These are phyloP conservation scores for Busseola fusca DNA, from an alignment of 2,888 invertebrate species.

Conservation along the genomic window DNA sequence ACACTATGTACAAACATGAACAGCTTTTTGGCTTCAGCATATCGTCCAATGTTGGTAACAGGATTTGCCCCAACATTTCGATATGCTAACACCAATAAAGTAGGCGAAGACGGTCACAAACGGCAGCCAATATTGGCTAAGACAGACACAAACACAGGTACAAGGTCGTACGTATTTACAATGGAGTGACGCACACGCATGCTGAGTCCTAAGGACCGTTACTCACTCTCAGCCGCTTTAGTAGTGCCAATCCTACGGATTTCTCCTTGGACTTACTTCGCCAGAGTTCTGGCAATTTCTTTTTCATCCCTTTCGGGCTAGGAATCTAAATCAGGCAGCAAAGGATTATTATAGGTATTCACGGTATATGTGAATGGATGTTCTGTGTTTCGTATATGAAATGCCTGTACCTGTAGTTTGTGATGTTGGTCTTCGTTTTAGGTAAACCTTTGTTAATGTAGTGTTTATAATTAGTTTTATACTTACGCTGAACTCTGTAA, in stretches of 20 bases:
- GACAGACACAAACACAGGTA: slow-evolving; percentile 72
- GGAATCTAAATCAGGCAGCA: slow-evolving; percentile 77
- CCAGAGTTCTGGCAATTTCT: slow-evolving; percentile 84
- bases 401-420: slow-evolving; percentile 52
- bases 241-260: slow-evolving; percentile 79
- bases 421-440: slow-evolving; percentile 32
- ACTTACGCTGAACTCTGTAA: slow-evolving; percentile 47
- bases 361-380: slow-evolving; percentile 21
- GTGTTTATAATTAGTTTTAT: slow-evolving; percentile 25
- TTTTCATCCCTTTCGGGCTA: slow-evolving; percentile 76
- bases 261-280: slow-evolving; percentile 83
- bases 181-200: slow-evolving; percentile 67
- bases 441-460: slow-evolving; percentile 23
- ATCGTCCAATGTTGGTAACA: slow-evolving; percentile 31
- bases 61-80: slow-evolving; percentile 31
- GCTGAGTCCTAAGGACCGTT: slow-evolving; percentile 64
- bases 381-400: slow-evolving; percentile 27
- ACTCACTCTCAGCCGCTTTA: slow-evolving; percentile 85
- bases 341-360: slow-evolving; percentile 50
- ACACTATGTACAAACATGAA: slow-evolving; percentile 43
- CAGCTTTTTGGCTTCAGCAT: slow-evolving; percentile 50
- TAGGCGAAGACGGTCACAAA: slow-evolving; percentile 66
- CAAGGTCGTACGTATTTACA: slow-evolving; percentile 76
- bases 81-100: slow-evolving; percentile 66
- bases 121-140: slow-evolving; percentile 63